Evolutionary conservation across 53 echinoderm and acorn worm species (phyloP).

Genomic region (Paelopatides confundens): DNA sequence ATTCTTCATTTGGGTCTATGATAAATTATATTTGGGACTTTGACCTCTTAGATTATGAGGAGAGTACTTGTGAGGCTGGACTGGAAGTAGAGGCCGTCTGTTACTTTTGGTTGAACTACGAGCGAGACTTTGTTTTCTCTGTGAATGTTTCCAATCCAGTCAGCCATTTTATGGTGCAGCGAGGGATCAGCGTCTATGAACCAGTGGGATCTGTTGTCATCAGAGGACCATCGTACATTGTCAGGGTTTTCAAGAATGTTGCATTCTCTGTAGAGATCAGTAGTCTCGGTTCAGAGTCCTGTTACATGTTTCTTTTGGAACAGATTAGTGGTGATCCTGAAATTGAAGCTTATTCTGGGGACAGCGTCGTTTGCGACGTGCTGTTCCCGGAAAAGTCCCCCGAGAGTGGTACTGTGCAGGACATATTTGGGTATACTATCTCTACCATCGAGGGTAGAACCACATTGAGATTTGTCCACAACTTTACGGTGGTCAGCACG

Average conservation of each 20-base stretch:
- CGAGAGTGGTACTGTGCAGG: neutral
- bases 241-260: constrained; percentile 5
- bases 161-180: neutral
- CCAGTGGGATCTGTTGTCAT: constrained; percentile 47
- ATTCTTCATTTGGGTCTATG: constrained; percentile 35
- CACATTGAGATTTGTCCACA: neutral
- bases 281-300: constrained; percentile 62
- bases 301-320: constrained; percentile 29
- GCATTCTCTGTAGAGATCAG: neutral
- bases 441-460: neutral
- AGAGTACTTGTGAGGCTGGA: constrained; percentile 16
- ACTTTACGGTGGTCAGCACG: constrained; percentile 9
- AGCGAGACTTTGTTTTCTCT: constrained; percentile 54
- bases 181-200: constrained; percentile 53
- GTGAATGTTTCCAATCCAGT: constrained; percentile 75
- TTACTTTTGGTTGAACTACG: constrained; percentile 42
- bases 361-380: neutral
- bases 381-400: neutral
- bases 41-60: constrained; percentile 35
- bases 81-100: constrained; percentile 11
- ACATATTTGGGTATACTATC: neutral
- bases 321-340: neutral
- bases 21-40: constrained; percentile 68
- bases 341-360: neutral
- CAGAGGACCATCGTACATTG: neutral